Percentiles rank a stretch among this genome's conserved stretches.
phyloP scores from a whole-genome alignment of 2,888 invertebrate genomes.

The Gonocerus acuteangulatus region DNA sequence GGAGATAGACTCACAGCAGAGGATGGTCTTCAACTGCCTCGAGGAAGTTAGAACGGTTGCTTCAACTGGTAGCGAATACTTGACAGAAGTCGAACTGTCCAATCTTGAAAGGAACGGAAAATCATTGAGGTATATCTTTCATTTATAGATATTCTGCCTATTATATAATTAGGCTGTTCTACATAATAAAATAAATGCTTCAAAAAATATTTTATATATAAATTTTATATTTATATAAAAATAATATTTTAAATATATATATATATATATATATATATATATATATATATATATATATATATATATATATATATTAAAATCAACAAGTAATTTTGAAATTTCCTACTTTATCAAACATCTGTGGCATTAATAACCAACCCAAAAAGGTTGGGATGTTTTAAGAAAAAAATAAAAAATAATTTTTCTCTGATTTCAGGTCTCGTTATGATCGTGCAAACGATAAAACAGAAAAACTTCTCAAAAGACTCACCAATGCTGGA shows the following conservation, averaged over 20 bases:
- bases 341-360: too few species aligned
- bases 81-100: slow-evolving; percentile 84
- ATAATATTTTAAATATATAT: too few species aligned
- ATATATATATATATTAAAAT: too few species aligned
- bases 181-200: neutral
- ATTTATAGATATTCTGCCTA: neutral
- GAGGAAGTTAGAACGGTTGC: slow-evolving; percentile 87
- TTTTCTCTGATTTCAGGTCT: slow-evolving; percentile 45
- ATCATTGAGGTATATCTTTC: slow-evolving; percentile 53
- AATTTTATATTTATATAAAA: too few species aligned
- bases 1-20: slow-evolving; percentile 76
- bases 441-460: slow-evolving; percentile 75
- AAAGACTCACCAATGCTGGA: slow-evolving; percentile 66
- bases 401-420: too few species aligned
- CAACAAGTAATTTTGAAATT: too few species aligned
- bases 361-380: too few species aligned
- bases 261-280: too few species aligned
- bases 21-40: slow-evolving; percentile 74
- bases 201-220: neutral
- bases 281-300: too few species aligned
- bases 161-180: neutral
- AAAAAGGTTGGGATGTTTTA: too few species aligned
- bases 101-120: slow-evolving; percentile 80
- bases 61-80: slow-evolving; percentile 80
- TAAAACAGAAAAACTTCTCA: slow-evolving; percentile 68